Base-by-base conservation (phyloP, 2,797 vertebrate genomes). In the Mallotus villosus region DNA sequence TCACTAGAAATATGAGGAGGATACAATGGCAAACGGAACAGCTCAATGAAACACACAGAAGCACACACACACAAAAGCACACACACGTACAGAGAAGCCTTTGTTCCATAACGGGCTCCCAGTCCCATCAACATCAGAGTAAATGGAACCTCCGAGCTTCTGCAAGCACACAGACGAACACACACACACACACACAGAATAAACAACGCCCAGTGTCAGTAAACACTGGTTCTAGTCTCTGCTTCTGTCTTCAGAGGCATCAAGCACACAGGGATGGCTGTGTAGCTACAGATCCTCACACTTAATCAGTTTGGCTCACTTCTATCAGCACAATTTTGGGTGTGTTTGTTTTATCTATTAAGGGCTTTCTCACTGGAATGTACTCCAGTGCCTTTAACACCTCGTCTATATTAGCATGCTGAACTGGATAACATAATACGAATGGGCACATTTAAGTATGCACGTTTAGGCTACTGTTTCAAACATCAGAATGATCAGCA, bases 121-220 rank as follows among this genome's bases (percentile, higher is more conserved):
- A 74, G 4, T 81, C 72, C 76, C 67, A 79, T 60, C 70, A 70
- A 72, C 78, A 79, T 81, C 74, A 63, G 72, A 79, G 65, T 69
- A 64, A 83, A 72, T 68, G 62, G 68, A 60, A 27, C 70, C 64
- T 65, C 71, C 67, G 74, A 72, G 17, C 34, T 55, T 70, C 51
- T 37, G 72, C 74, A 74, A 80, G 68, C 67, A 72, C 77, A 66
- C 72, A 70, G 72, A 76, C 77, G n/a, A n/a, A 77, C 37, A 14
- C 68, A 41, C 37, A 51, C 27, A 27, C 46, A 53, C 65, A 53
- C 53, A 37, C 49, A 22, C 46, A 72, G 77, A 77, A 75, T 70
- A 80, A 86, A 87, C 79, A 72, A 76, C 81, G 77, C 80, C 82
- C 76, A 73, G 1, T 3, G 59, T 79, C 70, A 59, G 74, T 79